Evolutionary conservation across 2,797 vertebrate species (phyloP), one percentile per base, ranked within the genome.

Genomic region (Falco rusticolus): DNA sequence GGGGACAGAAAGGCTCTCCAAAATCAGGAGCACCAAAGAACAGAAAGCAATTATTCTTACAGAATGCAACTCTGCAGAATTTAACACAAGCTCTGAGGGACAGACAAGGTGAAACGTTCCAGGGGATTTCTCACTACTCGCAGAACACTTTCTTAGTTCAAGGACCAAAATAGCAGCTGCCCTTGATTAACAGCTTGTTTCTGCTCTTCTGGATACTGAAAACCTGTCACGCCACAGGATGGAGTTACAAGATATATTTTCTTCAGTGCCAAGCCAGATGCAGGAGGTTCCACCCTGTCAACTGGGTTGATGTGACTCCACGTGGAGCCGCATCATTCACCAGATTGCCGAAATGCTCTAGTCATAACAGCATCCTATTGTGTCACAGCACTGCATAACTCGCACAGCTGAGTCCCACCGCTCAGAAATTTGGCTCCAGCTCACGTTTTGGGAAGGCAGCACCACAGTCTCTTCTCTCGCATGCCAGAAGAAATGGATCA

Each of bases 121-220:
- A 86, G 61, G 21, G 33, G n/a, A 68, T 71, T 95, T 90, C 74
- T 92, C 5, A 1, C 64, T 84, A n/a, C 59, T 79, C 6, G 2
- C 65, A 79, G 85, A 94, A 84, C 28, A 53, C 19, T 88, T 80
- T 64, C 87, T 88, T 59, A 81, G 61, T 78, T 91, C 59, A 90
- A 91, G 77, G 63, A 94, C 48, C 64, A 48, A 72, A 95, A 76
- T 6, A 93, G 75, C 93, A 90, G 79, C 78, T 93, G 83, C 45
- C 79, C n/a, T 43, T 88, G 79, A 93, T 90, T 87, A 90, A 63
- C 45, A 70, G 66, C 70, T 93, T 93, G 59, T 79, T 94, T 84
- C 87, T 93, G 75, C 84, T 91, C 53, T 70, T 77, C 81, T 92
- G 74, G 70, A 93, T 63, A n/a, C 71, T 45, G 18, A 64, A 83